These are phyloP conservation scores for Chymomyza amoena DNA, from an alignment of 2,888 invertebrate genomes.

Conservation along the genomic window DNA sequence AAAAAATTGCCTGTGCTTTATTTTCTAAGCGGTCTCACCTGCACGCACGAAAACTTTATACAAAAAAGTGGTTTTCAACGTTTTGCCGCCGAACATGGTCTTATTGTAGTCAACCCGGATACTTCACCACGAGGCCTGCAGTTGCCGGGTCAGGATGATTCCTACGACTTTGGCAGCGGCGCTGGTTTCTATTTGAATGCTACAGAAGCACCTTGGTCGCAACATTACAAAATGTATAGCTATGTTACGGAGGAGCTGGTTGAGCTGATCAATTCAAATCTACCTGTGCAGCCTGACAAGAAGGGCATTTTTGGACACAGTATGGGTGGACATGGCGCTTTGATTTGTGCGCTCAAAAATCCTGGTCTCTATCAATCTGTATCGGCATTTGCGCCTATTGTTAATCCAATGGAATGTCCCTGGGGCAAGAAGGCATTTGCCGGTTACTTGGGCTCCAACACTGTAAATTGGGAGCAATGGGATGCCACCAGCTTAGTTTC, in stretches of 20 bases:
- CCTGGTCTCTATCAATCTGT: slow-evolving; percentile 92
- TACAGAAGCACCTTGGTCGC: slow-evolving; percentile 92
- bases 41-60: slow-evolving; percentile 97
- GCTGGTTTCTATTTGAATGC: slow-evolving; percentile 98
- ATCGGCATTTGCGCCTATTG: slow-evolving; percentile 97
- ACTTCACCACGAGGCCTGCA: slow-evolving; percentile 96
- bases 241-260: slow-evolving; percentile 94
- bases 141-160: slow-evolving; percentile 93
- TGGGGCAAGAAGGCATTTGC: slow-evolving; percentile 94
- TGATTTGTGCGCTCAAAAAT: slow-evolving; percentile 93
- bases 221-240: slow-evolving; percentile 95
- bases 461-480: slow-evolving; percentile 88
- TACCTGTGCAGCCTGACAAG: slow-evolving; percentile 82
- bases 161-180: slow-evolving; percentile 96
- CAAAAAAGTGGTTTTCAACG: slow-evolving; percentile 96
- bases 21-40: slow-evolving; percentile 94
- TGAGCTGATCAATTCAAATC: slow-evolving; percentile 86
- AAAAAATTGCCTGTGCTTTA: slow-evolving; percentile 89
- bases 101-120: slow-evolving; percentile 95
- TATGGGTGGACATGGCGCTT: slow-evolving; percentile 99
- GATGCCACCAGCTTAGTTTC: slow-evolving; percentile 92
- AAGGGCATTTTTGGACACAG: slow-evolving; percentile 92
- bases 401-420: slow-evolving; percentile 89
- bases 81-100: slow-evolving; percentile 90
- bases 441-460: slow-evolving; percentile 87